Evolutionary conservation across 2,113 vertebrate genomes (phyloP), one percentile per base, ranked within the genome.

Genomic region (Scomber colias): DNA sequence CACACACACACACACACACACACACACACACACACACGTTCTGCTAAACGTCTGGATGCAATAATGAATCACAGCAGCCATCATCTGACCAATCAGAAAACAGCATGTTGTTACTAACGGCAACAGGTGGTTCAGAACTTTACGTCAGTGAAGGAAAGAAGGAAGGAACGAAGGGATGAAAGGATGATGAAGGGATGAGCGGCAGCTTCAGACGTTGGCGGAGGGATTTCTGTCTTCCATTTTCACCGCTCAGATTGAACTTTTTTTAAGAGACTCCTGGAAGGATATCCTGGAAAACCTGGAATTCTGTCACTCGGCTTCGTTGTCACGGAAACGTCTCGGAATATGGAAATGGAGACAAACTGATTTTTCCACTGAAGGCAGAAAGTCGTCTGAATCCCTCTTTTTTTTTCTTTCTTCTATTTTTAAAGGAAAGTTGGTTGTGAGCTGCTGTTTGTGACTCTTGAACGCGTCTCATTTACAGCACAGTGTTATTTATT

Each of bases 191-290:
- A 15, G 15, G 30, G 40, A 13, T 14, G 31, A 55, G 5, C 44
- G 24, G 19, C 45, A 54, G 55, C n/a, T 53, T 16, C 51, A 65
- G 15, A 46, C 31, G 49, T 21, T 24, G 69, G 2, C 24, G 61
- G 35, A 59, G 19, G 46, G 46, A 81, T 68, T 50, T 75, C 5
- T 51, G 84, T 89, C 87, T 89, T 89, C 84, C 87, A 77, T 77
- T 82, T 81, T 79, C 71, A 60, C 61, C 30, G 35, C 40, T 62
- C 45, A 53, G 46, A 19, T 63, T 21, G 10, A 60, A 40, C 24
- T 27, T 27, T 27, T 27, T 27, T 27, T 27, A 27, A 27, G 49
- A 31, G 5, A 30, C 31, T 44, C 56, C 17, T 12, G 3, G 13
- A 12, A 62, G 51, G 30, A 57, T 21, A 21, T 64, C 76, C 35